A percentile compares a stretch with the other conserved stretches of the same genome.
phyloP scores from a whole-genome alignment of 2,888 invertebrate species.

The Pherbina coryleti region DNA sequence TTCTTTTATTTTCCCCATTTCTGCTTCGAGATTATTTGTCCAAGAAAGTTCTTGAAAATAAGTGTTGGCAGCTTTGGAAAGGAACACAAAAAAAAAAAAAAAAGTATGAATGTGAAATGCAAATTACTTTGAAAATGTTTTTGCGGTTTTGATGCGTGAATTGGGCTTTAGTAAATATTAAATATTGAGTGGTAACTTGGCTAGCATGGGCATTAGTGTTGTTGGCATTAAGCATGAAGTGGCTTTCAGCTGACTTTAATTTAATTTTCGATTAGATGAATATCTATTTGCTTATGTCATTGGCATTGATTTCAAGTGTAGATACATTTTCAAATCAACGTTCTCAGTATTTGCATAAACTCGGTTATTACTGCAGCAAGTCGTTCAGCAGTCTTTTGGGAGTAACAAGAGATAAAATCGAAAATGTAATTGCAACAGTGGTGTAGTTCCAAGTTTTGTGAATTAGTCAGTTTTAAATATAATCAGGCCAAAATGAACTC shows the following conservation, averaged over 20 bases:
- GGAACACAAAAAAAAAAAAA: background rate
- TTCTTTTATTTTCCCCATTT: background rate
- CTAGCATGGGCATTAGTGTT: too few species aligned
- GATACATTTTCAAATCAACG: background rate
- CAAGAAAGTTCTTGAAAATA: background rate
- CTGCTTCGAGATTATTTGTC: constrained; percentile 4
- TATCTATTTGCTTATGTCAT: background rate
- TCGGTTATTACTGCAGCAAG: too few species aligned
- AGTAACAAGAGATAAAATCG: background rate
- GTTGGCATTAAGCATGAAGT: too few species aligned
- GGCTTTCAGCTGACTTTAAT: background rate
- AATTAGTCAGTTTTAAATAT: background rate
- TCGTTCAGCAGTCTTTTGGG: too few species aligned
- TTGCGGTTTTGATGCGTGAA: constrained; percentile 34
- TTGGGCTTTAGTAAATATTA: constrained; percentile 24
- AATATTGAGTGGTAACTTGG: background rate
- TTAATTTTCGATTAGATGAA: constrained; percentile 17
- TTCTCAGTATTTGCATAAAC: background rate
- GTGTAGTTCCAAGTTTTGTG: background rate
- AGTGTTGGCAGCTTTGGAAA: background rate
- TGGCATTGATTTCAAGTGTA: constrained; percentile 4
- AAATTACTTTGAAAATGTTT: constrained; percentile 37
- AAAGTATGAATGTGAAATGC: constrained; percentile 29
- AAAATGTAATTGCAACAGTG: background rate
- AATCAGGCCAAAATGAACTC: background rate